Evolutionary conservation across 2,888 invertebrate genomes (phyloP).

Genomic region (Pristionchus arcanus): DNA sequence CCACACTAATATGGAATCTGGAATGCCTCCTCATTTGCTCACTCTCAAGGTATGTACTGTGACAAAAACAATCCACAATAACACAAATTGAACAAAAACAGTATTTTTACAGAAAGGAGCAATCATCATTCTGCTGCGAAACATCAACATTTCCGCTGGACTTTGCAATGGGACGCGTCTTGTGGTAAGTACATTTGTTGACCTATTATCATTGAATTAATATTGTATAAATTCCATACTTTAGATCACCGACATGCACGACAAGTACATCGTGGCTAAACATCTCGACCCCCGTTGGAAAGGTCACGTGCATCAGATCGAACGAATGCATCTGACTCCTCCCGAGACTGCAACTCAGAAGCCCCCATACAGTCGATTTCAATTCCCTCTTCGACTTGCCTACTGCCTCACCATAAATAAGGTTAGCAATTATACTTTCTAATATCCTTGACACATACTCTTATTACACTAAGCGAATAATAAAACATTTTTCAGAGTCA

Average conservation of each 20-base stretch:
- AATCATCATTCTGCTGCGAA: conserved; percentile 17
- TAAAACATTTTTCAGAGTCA: neutral
- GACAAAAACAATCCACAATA: too few species aligned
- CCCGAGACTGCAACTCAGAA: neutral
- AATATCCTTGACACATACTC: neutral
- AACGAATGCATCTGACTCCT: neutral
- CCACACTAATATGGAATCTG: neutral
- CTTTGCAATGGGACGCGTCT: conserved; percentile 18
- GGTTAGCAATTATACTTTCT: neutral
- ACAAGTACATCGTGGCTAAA: neutral
- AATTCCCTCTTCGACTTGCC: conserved; percentile 20
- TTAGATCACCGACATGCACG: neutral
- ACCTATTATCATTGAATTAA: neutral
- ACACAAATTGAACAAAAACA: too few species aligned
- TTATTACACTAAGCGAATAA: neutral
- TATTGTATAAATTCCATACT: neutral
- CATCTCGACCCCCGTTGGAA: conserved; percentile 2
- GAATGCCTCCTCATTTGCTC: neutral
- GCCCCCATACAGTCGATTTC: neutral
- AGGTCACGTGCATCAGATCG: neutral
- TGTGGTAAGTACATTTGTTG: neutral
- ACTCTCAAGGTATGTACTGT: neutral
- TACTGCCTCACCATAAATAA: conserved; percentile 35
- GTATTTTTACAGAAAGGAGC: neutral
- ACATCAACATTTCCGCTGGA: neutral